Evolutionary conservation across 2,888 invertebrate species (phyloP).

Genomic region (Hyppa rectilinea): DNA sequence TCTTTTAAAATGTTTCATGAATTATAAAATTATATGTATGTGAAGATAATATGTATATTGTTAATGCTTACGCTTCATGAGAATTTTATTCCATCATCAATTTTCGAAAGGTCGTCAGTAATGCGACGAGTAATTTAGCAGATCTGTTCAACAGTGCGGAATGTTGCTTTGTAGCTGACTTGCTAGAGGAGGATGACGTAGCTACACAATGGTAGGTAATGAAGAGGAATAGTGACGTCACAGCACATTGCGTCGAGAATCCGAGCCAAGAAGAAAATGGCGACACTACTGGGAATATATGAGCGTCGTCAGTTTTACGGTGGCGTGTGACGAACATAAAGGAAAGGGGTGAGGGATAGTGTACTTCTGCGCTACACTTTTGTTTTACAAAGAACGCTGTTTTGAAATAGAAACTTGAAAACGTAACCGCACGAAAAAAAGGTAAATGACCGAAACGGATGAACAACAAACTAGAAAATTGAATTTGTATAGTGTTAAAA

Average conservation of each 20-base stretch:
- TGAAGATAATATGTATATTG: too few species aligned
- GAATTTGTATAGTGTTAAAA: conserved; percentile 1
- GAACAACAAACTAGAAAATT: not conserved
- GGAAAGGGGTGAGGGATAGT: conserved; percentile 32
- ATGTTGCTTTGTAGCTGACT: conserved; percentile 28
- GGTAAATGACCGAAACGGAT: not conserved
- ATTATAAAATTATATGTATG: too few species aligned
- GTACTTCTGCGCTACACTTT: not conserved
- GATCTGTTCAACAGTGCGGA: conserved; percentile 28
- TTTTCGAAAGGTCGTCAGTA: conserved; percentile 25
- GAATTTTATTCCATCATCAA: conserved; percentile 26
- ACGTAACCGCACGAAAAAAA: not conserved
- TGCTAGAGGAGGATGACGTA: conserved; percentile 32
- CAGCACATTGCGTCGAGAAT: conserved; percentile 26
- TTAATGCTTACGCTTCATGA: not conserved
- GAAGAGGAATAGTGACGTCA: conserved; percentile 48
- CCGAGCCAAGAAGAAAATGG: conserved; percentile 43
- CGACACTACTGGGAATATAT: conserved; percentile 21
- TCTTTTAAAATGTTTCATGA: too few species aligned
- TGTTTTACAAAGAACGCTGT: conserved; percentile 2
- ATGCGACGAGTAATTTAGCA: conserved; percentile 52
- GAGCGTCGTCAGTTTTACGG: conserved; percentile 17
- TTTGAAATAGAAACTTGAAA: conserved; percentile 2
- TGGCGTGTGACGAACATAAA: conserved; percentile 19
- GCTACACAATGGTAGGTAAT: conserved; percentile 44